Percentiles rank a stretch among this genome's conserved stretches.
These are phyloP conservation scores for Lordiphosa mommai DNA, from an alignment of 1,140 invertebrate species.

Conservation along the genomic window DNA sequence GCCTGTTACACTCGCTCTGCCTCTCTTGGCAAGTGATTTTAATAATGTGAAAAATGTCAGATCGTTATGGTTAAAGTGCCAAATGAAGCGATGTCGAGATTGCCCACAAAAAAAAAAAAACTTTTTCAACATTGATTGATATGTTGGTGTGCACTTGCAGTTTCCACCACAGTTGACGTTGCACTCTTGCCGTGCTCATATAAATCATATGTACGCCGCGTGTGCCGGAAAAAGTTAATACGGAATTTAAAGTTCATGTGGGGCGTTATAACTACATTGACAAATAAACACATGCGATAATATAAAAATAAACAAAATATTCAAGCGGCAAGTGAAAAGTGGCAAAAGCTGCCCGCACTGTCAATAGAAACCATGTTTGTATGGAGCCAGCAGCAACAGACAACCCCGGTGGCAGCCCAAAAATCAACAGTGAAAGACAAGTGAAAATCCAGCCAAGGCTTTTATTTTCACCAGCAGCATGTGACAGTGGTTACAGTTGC, in stretches of 20 bases:
- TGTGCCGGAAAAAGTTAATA: slow-evolving; percentile 43
- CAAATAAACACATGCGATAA: slow-evolving; percentile 68
- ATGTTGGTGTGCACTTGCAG: slow-evolving; percentile 6
- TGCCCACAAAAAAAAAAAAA: slow-evolving; percentile 30
- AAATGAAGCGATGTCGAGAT: slow-evolving; percentile 29
- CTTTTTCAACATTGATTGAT: slow-evolving; percentile 36
- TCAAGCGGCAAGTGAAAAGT: not conserved
- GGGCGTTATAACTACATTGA: slow-evolving; percentile 30
- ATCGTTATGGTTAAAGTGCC: slow-evolving; percentile 51
- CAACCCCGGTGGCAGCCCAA: slow-evolving; percentile 21
- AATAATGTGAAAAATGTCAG: slow-evolving; percentile 66
- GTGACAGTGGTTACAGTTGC: too few species aligned
- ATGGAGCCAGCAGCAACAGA: slow-evolving; percentile 4
- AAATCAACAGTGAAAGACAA: slow-evolving; percentile 25
- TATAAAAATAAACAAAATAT: slow-evolving; percentile 29
- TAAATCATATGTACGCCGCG: slow-evolving; percentile 58
- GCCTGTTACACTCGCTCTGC: too few species aligned
- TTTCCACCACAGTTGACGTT: not conserved
- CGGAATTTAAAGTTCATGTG: slow-evolving; percentile 50
- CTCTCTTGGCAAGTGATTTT: slow-evolving; percentile 55
- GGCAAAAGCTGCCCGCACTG: slow-evolving; percentile 49
- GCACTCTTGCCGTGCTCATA: slow-evolving; percentile 27
- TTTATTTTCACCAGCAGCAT: too few species aligned
- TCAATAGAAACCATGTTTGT: slow-evolving; percentile 34
- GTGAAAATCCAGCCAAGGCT: not conserved